Evolutionary conservation across 2,888 invertebrate genomes (phyloP).

Genomic region (Sylvicola fuscatus): DNA sequence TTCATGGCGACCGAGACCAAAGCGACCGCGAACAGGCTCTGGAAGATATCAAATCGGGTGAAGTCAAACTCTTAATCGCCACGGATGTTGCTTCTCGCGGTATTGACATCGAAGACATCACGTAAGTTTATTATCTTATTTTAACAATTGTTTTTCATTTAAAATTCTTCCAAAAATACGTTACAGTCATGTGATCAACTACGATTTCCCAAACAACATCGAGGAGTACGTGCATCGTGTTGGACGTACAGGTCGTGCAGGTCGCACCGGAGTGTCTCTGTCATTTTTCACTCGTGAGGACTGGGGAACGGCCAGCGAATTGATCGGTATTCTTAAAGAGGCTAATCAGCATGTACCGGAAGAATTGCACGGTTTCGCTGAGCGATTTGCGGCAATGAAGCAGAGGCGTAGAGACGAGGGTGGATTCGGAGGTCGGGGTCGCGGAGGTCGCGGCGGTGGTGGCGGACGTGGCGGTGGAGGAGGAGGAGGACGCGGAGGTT

Average conservation of each 20-base stretch:
- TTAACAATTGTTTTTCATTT: constrained; percentile 10
- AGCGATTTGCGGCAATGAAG: constrained; percentile 47
- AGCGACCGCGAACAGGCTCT: constrained; percentile 61
- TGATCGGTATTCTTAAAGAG: constrained; percentile 73
- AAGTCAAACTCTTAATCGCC: constrained; percentile 66
- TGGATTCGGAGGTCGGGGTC: constrained; percentile 9
- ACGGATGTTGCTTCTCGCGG: constrained; percentile 93
- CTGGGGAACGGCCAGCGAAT: constrained; percentile 60
- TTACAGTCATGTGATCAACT: constrained; percentile 47
- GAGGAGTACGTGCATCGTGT: constrained; percentile 94
- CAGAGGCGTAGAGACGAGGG: constrained; percentile 33
- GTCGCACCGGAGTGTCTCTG: constrained; percentile 61
- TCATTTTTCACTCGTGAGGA: constrained; percentile 63
- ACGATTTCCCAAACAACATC: constrained; percentile 82
- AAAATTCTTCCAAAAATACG: too few species aligned
- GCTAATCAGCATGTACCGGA: constrained; percentile 67
- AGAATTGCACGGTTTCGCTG: constrained; percentile 54
- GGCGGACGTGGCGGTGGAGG: constrained; percentile 9
- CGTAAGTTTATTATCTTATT: constrained; percentile 24
- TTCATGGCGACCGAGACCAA: constrained; percentile 82
- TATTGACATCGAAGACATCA: constrained; percentile 74
- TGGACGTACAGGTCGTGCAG: constrained; percentile 89
- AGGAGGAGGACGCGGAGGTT: constrained; percentile 13
- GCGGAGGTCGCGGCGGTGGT: too few species aligned
- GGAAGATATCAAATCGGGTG: constrained; percentile 58